Percentiles rank a stretch among this genome's conserved stretches.
Evolutionary conservation across 1,140 invertebrate species (phyloP).

Genomic region (Drosophila pruinosa): DNA sequence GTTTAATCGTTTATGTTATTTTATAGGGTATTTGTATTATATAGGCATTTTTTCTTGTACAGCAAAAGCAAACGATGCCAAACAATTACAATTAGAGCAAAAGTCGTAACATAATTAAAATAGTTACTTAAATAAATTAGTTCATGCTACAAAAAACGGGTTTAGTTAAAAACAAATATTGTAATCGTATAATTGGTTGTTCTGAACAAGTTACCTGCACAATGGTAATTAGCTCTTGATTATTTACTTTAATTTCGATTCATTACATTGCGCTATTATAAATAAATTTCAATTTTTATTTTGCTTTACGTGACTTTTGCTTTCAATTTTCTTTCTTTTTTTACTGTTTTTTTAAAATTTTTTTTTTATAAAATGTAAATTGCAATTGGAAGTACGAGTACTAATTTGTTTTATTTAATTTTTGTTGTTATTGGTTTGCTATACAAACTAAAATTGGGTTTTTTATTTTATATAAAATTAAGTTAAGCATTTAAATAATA

Average conservation of each 20-base stretch:
- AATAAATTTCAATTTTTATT: slow-evolving; percentile 66
- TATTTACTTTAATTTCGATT: slow-evolving; percentile 28
- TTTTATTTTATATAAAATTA: slow-evolving; percentile 61
- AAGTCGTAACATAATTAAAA: slow-evolving; percentile 71
- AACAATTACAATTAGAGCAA: slow-evolving; percentile 67
- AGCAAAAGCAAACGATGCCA: slow-evolving; percentile 63
- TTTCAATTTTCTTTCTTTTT: slow-evolving; percentile 36
- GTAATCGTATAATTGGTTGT: neutral
- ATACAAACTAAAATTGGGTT: slow-evolving; percentile 69
- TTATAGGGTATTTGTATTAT: slow-evolving; percentile 37
- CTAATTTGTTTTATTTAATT: slow-evolving; percentile 50
- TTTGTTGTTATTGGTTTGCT: slow-evolving; percentile 40
- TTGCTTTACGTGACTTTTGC: slow-evolving; percentile 42
- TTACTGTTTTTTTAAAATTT: slow-evolving; percentile 25
- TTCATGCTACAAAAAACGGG: slow-evolving; percentile 59
- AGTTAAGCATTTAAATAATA: slow-evolving; percentile 73
- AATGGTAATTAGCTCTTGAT: neutral
- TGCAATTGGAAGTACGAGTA: slow-evolving; percentile 70
- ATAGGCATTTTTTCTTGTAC: slow-evolving; percentile 47
- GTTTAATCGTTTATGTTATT: slow-evolving; percentile 31
- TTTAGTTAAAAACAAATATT: slow-evolving; percentile 53
- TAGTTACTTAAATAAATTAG: slow-evolving; percentile 73
- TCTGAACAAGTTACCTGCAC: neutral
- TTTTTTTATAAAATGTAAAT: slow-evolving; percentile 23
- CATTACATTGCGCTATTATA: slow-evolving; percentile 73